phyloP scores from a whole-genome alignment of 2,113 vertebrate genomes.

The Bambusicola thoracicus region DNA sequence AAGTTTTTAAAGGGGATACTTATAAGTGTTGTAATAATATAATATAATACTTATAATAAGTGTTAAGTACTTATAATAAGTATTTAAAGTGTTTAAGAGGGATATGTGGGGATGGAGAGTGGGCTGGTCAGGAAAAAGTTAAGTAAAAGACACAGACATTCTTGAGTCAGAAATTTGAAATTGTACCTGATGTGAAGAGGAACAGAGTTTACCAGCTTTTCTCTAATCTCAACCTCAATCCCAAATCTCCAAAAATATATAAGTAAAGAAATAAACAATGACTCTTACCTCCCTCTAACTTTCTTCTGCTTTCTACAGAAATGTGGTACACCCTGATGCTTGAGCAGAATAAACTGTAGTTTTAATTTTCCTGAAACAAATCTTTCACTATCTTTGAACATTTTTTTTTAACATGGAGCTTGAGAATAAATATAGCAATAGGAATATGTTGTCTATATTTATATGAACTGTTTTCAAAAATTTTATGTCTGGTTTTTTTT shows the following conservation, averaged over 20 bases:
- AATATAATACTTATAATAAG: too few species aligned
- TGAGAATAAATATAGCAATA: conserved; percentile 23
- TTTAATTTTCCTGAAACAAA: conserved; percentile 23
- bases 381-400: background rate
- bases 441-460: background rate
- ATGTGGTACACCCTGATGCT: background rate
- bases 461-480: conserved; percentile 1
- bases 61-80: too few species aligned
- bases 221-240: background rate
- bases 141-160: background rate
- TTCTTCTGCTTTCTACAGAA: conserved; percentile 4
- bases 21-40: too few species aligned
- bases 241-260: background rate
- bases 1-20: background rate
- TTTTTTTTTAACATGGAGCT: background rate
- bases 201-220: background rate
- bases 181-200: background rate
- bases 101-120: background rate
- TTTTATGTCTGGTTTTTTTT: background rate
- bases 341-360: background rate
- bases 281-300: conserved; percentile 51
- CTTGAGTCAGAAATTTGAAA: background rate
- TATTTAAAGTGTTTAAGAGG: too few species aligned
- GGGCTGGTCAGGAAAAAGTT: accelerated
- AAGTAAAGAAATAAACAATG: conserved; percentile 38